Conservation (phyloP, 2,888 invertebrate species). For the Xylota sylvarum region DNA sequence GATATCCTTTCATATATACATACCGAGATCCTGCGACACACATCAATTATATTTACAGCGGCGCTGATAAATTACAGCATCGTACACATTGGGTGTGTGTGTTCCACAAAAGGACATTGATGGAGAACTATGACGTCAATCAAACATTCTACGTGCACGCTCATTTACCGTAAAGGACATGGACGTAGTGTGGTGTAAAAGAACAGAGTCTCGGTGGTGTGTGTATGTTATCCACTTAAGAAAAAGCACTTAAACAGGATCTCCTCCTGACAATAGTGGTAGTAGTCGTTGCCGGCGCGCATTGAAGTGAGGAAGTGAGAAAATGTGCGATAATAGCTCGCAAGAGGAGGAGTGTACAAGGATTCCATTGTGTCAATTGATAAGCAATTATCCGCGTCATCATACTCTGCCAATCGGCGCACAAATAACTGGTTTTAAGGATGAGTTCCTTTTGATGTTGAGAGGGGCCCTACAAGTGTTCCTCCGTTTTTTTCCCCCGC, state of each 20-base stretch:
- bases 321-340: constrained; percentile 37
- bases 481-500: no score
- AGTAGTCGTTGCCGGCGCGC: no score
- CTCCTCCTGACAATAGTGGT: constrained; percentile 10
- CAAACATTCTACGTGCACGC: constrained; percentile 11
- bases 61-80: constrained; percentile 46
- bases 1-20: background rate
- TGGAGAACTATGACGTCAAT: constrained; percentile 70
- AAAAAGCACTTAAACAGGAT: constrained; percentile 34
- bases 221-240: constrained; percentile 48
- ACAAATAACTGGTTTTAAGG: constrained; percentile 17
- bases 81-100: constrained; percentile 18
- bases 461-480: background rate
- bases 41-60: constrained; percentile 44
- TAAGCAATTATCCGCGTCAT: constrained; percentile 68
- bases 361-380: constrained; percentile 61
- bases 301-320: constrained; percentile 12
- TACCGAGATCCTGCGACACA: background rate
- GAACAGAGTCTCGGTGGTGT: constrained; percentile 24
- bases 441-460: constrained; percentile 13
- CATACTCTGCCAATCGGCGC: constrained; percentile 23
- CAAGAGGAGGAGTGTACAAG: background rate
- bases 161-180: constrained; percentile 20
- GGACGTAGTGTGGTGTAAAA: constrained; percentile 30
- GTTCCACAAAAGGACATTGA: constrained; percentile 60